A percentile compares a stretch with the other conserved stretches of the same genome.
These are phyloP conservation scores for Hipparchia semele DNA, from an alignment of 2,888 invertebrate species.

Conservation along the genomic window DNA sequence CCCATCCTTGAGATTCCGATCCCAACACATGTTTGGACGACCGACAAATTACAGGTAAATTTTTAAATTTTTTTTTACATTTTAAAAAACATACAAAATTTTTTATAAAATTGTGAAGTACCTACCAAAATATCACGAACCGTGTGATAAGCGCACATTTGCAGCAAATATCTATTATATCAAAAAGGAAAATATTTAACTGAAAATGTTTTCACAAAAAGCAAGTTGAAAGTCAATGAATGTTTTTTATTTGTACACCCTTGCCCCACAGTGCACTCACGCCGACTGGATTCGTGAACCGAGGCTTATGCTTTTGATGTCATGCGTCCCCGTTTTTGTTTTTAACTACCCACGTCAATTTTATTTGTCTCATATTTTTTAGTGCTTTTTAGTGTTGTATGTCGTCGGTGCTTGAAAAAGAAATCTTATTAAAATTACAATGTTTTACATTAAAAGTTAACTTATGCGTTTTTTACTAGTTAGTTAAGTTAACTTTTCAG, in stretches of 20 bases:
- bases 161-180: not conserved
- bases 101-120: not conserved
- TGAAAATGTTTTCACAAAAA: constrained; percentile 34
- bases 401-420: not conserved
- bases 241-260: not conserved
- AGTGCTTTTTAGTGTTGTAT: not conserved
- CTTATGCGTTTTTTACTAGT: no score
- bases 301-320: not conserved
- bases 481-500: no score
- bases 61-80: constrained; percentile 60
- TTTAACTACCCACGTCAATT: not conserved
- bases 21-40: constrained; percentile 77
- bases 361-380: not conserved
- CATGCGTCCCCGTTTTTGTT: not conserved
- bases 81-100: constrained; percentile 34
- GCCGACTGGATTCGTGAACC: no score
- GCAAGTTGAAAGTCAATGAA: constrained; percentile 42
- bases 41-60: constrained; percentile 72
- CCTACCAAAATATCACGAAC: not conserved
- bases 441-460: no score
- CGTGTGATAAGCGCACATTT: constrained; percentile 3
- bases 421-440: no score
- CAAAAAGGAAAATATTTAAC: not conserved
- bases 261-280: no score
- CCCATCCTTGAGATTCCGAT: constrained; percentile 58